Evolutionary conservation across 2,113 vertebrate genomes (phyloP), one percentile per base, ranked within the genome.

Genomic region (Chascanopsetta lugubris): DNA sequence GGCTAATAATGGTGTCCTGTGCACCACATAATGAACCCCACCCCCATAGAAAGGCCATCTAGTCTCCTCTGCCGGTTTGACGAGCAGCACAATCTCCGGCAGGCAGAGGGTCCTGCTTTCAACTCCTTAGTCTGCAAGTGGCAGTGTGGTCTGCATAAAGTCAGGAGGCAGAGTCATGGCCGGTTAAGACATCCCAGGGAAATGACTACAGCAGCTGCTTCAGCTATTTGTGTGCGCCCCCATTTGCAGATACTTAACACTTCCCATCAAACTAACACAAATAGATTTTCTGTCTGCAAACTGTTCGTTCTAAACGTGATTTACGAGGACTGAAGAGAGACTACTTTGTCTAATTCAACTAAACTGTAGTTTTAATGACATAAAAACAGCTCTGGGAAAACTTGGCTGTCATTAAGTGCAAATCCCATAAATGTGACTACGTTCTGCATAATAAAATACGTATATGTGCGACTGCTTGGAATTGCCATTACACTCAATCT

Each of bases 1-100:
- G 83, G 80, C 90, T 90, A 88, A 91, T 92, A 92, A 93, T 91
- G 89, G 89, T 84, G 76, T 89, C 87, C 87, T 78, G 74, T 69
- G 72, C 51, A 43, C 78, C 61, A 87, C 87, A 91, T 90, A 91
- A 91, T 92, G 83, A 91, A 87, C 80, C 77, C 71, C 83, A 76
- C 84, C 81, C 74, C 74, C 76, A 53, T 51, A 45, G 77, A 86
- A 80, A 84, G 73, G 64, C 83, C 63, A 79, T 73, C 80, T 77
- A 61, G 69, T 75, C 61, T 27, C 34, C 60, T 72, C 46, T 34
- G 60, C 61, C 22, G 7, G 4, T 51, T 72, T 80, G 79, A 83
- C 18, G 54, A 79, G 63, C 62, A 58, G 59, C 38, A 47, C 71
- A 48, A 61, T 50, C 69, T 78, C 65, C 42, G 73, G 59, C 54